Conservation (phyloP, 1,140 invertebrate species). For the Dinothrombium tinctorium region DNA sequence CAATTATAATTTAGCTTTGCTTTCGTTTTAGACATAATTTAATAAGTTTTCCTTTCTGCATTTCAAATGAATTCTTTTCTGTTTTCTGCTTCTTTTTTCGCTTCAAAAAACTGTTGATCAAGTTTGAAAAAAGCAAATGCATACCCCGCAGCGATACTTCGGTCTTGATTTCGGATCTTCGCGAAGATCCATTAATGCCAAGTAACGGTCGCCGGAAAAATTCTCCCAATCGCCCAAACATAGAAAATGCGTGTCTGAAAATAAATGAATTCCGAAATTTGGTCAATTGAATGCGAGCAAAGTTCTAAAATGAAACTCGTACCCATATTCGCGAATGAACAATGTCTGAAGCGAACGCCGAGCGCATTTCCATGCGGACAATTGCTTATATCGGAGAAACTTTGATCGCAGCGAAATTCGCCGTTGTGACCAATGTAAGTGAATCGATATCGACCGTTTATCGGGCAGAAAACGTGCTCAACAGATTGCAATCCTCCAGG, state of each 20-base stretch:
- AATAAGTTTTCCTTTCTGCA: too few relatives aligned
- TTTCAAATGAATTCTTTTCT: too few relatives aligned
- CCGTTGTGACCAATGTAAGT: conserved; percentile 32
- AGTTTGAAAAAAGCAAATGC: conserved; percentile 18
- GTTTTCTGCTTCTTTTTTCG: too few relatives aligned
- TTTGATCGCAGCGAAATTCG: conserved; percentile 25
- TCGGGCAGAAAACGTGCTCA: conserved; percentile 36
- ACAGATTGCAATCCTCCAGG: conserved; percentile 12
- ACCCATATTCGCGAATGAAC: conserved; percentile 31
- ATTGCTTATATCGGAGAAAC: conserved; percentile 32
- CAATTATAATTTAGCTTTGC: too few relatives aligned
- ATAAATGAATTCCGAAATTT: conserved; percentile 1
- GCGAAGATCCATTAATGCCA: conserved; percentile 34
- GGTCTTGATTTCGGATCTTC: conserved; percentile 24
- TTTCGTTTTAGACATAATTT: too few relatives aligned
- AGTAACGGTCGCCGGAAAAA: conserved; percentile 28
- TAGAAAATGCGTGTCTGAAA: conserved; percentile 34
- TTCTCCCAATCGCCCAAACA: conserved; percentile 40
- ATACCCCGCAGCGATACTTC: conserved; percentile 40
- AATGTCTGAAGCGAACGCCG: conserved; percentile 30
- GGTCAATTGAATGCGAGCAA: too few relatives aligned
- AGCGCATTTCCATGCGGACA: conserved; percentile 37
- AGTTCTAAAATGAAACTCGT: too few relatives aligned
- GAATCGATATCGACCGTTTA: conserved; percentile 35
- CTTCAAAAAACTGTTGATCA: too few relatives aligned